These are phyloP conservation scores for Arrhamphus sclerolepis DNA, from an alignment of 2,797 vertebrate genomes.

Conservation along the genomic window DNA sequence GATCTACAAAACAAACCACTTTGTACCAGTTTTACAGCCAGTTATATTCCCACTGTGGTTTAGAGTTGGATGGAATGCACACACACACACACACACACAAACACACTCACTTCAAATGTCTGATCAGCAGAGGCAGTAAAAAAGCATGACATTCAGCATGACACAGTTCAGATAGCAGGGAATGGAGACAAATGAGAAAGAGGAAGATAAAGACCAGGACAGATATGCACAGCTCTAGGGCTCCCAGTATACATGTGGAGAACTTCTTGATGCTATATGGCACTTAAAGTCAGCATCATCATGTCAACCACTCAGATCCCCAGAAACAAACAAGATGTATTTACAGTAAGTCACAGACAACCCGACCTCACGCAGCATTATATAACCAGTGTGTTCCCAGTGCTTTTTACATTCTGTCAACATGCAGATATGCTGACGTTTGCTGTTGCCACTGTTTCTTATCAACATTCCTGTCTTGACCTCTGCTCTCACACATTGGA, in stretches of 20 bases:
- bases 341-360: slow-evolving; percentile 34
- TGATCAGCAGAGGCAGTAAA: slow-evolving; percentile 11
- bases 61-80: no score
- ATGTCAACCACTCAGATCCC: neutral
- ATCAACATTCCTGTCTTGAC: slow-evolving; percentile 52
- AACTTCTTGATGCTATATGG: slow-evolving; percentile 1
- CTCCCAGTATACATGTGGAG: neutral
- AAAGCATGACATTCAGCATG: neutral
- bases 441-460: slow-evolving; percentile 19
- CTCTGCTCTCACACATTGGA: slow-evolving; percentile 28
- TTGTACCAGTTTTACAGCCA: no score
- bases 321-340: slow-evolving; percentile 25
- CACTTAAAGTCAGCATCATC: neutral
- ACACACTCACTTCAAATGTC: no score
- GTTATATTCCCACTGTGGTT: no score
- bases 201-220: neutral
- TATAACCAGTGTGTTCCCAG: slow-evolving; percentile 25
- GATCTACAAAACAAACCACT: no score
- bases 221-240: neutral
- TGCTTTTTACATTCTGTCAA: slow-evolving; percentile 41
- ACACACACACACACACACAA: no score
- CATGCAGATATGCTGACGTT: slow-evolving; percentile 35
- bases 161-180: slow-evolving; percentile 3
- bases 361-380: slow-evolving; percentile 12
- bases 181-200: slow-evolving; percentile 1